These are phyloP conservation scores for Trichomycterus rosablanca DNA, from an alignment of 2,113 vertebrate species.

Conservation along the genomic window DNA sequence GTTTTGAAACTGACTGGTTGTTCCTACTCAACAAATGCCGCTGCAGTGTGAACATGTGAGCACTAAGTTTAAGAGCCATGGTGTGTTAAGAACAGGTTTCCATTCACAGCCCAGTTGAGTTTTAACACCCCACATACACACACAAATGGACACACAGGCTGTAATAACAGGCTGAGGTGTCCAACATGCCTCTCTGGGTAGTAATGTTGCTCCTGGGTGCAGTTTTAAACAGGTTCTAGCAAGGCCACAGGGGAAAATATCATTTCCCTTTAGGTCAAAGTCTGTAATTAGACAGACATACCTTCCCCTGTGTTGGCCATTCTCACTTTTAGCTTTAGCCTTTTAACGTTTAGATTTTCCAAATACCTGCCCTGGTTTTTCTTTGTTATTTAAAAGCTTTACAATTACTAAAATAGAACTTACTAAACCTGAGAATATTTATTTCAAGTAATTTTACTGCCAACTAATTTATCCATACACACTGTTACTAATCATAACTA, in stretches of 20 bases:
- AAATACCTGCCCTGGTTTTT: too few species aligned
- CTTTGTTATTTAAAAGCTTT: too few species aligned
- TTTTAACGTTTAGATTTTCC: too few species aligned
- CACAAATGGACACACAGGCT: constrained; percentile 8
- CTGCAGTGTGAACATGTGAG: not conserved
- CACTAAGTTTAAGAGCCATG: not conserved
- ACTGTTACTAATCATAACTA: too few species aligned
- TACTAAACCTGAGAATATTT: too few species aligned
- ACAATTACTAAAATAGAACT: too few species aligned
- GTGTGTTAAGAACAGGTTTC: constrained; percentile 18
- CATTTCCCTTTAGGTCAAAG: constrained; percentile 29
- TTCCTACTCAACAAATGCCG: too few species aligned
- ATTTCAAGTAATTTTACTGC: too few species aligned
- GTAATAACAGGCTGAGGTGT: constrained; percentile 29
- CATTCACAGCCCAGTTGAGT: constrained; percentile 1
- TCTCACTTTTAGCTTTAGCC: too few species aligned
- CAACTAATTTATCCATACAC: too few species aligned
- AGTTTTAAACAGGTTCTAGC: constrained; percentile 10
- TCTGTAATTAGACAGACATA: constrained; percentile 21
- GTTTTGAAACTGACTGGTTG: too few species aligned
- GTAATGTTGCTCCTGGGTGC: constrained; percentile 22
- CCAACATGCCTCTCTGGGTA: constrained; percentile 1
- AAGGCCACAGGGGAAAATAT: constrained; percentile 27
- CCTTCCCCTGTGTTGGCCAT: too few species aligned
- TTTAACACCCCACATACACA: not conserved